Evolutionary conservation across 2,113 vertebrate genomes (phyloP).

Genomic region (Abramis brama): DNA sequence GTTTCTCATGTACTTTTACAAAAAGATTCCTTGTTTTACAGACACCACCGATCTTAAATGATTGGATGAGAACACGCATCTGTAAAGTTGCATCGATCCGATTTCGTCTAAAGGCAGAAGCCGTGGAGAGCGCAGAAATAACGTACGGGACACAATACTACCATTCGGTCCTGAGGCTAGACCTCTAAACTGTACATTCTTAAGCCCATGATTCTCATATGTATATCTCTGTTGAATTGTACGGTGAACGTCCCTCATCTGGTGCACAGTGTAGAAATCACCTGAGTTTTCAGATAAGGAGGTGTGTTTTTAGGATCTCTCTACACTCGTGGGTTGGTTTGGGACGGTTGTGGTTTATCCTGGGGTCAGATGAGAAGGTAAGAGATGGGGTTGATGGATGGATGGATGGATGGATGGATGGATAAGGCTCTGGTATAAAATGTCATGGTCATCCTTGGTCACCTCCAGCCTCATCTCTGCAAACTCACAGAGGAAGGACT

Average conservation of each 20-base stretch:
- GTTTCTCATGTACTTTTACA: conserved; percentile 63
- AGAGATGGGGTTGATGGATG: conserved; percentile 37
- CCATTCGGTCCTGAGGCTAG: conserved; percentile 37
- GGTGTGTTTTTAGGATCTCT: conserved; percentile 8
- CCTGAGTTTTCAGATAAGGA: conserved; percentile 86
- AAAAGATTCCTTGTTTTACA: conserved; percentile 59
- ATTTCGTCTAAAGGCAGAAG: conserved; percentile 54
- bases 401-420: conserved; percentile 29
- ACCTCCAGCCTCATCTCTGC: conserved; percentile 55
- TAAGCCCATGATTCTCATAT: conserved; percentile 53
- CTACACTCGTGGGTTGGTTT: conserved; percentile 6
- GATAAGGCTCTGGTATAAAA: conserved; percentile 77
- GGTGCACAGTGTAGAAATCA: conserved; percentile 81
- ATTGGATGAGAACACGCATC: conserved; percentile 50
- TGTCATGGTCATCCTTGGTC: conserved; percentile 71
- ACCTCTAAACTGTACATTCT: conserved; percentile 65
- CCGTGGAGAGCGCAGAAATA: conserved; percentile 51
- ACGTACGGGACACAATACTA: conserved; percentile 33
- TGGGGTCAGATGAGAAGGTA: conserved; percentile 53
- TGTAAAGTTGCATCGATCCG: conserved; percentile 49
- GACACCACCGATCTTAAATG: conserved; percentile 51
- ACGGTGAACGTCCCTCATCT: conserved; percentile 46
- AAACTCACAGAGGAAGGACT: conserved; percentile 45
- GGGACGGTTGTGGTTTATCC: conserved; percentile 49
- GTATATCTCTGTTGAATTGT: conserved; percentile 57